phyloP scores from a whole-genome alignment of 2,797 vertebrate genomes.

The Enteromius mattozi region DNA sequence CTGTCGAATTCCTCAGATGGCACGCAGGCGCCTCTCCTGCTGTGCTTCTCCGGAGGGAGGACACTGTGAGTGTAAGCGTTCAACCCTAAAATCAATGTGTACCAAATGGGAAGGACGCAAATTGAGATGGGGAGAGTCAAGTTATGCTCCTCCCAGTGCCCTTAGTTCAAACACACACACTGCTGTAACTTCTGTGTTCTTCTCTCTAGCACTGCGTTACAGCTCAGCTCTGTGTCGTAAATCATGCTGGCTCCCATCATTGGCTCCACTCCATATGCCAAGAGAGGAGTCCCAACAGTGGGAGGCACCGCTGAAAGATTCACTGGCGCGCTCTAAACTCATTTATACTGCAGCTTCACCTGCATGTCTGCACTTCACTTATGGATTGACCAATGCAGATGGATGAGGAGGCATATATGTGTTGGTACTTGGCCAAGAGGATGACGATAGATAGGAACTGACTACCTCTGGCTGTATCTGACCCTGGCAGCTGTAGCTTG shows the following conservation, averaged over 20 bases:
- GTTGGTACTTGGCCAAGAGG: slow-evolving; percentile 55
- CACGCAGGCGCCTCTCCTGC: slow-evolving; percentile 57
- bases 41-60: slow-evolving; percentile 15
- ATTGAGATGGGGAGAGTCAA: slow-evolving; percentile 9
- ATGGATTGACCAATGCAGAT: background rate
- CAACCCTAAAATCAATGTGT: slow-evolving; percentile 33
- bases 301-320: slow-evolving; percentile 17
- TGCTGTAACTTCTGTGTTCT: background rate
- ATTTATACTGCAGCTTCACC: slow-evolving; percentile 27
- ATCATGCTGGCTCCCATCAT: background rate
- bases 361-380: slow-evolving; percentile 35
- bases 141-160: background rate
- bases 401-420: slow-evolving; percentile 12
- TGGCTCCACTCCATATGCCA: background rate
- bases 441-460: slow-evolving; percentile 54
- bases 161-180: background rate
- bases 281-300: background rate
- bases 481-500: slow-evolving; percentile 63
- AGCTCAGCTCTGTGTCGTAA: slow-evolving; percentile 27
- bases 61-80: slow-evolving; percentile 10
- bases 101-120: slow-evolving; percentile 12
- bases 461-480: slow-evolving; percentile 39
- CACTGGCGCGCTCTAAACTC: slow-evolving; percentile 3
- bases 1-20: slow-evolving; percentile 65
- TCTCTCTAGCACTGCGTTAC: slow-evolving; percentile 4